Conservation (phyloP, 2,888 invertebrate genomes). For the Atrina japonica region DNA sequence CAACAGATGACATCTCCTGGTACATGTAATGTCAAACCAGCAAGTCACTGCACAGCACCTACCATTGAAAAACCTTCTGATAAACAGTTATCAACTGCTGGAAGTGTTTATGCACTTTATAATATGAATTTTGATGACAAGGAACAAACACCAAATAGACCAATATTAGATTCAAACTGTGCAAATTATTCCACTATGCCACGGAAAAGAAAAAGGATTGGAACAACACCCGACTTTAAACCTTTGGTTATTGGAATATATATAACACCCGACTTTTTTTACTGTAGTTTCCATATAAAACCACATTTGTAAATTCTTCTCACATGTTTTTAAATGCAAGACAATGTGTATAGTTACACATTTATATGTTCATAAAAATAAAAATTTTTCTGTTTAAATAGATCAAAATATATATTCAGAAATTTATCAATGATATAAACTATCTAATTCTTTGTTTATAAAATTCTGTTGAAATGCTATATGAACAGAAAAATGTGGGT, state of each 20-base stretch:
- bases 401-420: too few species aligned
- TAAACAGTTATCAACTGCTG: conserved; percentile 60
- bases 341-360: too few species aligned
- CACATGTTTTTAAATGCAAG: background rate
- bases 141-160: conserved; percentile 15
- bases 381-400: too few species aligned
- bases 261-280: too few species aligned
- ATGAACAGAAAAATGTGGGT: too few species aligned
- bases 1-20: conserved; percentile 45
- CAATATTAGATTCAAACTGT: conserved; percentile 4
- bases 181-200: conserved; percentile 38
- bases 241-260: too few species aligned
- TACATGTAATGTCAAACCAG: conserved; percentile 55
- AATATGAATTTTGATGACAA: conserved; percentile 53
- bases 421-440: too few species aligned
- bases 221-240: conserved; percentile 31
- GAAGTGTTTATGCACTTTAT: conserved; percentile 65
- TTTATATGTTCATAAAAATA: too few species aligned
- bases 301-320: conserved; percentile 2
- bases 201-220: conserved; percentile 40
- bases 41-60: conserved; percentile 57
- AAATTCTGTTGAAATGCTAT: too few species aligned
- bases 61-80: conserved; percentile 47
- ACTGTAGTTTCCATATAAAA: too few species aligned
- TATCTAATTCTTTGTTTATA: too few species aligned